Evolutionary conservation across 2,888 invertebrate species (phyloP).

Genomic region (Cataglyphis rosenhaueri): DNA sequence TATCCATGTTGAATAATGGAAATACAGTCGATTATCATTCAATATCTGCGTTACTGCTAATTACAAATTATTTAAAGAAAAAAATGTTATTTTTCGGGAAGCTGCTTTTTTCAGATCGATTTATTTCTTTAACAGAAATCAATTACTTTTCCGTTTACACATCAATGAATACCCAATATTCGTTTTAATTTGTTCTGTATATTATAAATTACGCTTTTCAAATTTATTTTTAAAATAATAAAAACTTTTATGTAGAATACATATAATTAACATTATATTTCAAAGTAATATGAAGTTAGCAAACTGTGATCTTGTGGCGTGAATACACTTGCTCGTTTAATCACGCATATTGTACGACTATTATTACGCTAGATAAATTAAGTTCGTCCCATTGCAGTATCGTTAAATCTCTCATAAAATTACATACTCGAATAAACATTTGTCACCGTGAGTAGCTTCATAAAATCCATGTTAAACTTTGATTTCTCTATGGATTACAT

Average conservation of each 20-base stretch:
- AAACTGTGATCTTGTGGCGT: neutral
- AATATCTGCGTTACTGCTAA: neutral
- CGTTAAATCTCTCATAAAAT: slow-evolving; percentile 23
- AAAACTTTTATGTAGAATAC: neutral
- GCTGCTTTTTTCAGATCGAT: neutral
- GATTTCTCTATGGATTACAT: neutral
- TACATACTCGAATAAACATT: slow-evolving; percentile 27
- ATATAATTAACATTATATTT: neutral
- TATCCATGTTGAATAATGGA: neutral
- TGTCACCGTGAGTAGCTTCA: neutral
- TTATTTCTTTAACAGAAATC: neutral
- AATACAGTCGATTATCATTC: neutral
- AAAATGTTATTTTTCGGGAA: neutral
- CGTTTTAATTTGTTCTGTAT: neutral
- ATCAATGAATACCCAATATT: neutral
- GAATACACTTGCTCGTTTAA: slow-evolving; percentile 23
- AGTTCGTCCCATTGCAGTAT: neutral
- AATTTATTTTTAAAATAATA: neutral
- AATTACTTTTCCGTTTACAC: slow-evolving; percentile 1
- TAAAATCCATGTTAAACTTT: slow-evolving; percentile 3
- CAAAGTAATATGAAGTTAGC: neutral
- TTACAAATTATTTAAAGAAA: neutral
- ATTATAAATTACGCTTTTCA: neutral
- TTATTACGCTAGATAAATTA: slow-evolving; percentile 23
- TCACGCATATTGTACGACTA: neutral